Conservation (phyloP, 1,140 invertebrate genomes). For the Sarcophaga bullata region DNA sequence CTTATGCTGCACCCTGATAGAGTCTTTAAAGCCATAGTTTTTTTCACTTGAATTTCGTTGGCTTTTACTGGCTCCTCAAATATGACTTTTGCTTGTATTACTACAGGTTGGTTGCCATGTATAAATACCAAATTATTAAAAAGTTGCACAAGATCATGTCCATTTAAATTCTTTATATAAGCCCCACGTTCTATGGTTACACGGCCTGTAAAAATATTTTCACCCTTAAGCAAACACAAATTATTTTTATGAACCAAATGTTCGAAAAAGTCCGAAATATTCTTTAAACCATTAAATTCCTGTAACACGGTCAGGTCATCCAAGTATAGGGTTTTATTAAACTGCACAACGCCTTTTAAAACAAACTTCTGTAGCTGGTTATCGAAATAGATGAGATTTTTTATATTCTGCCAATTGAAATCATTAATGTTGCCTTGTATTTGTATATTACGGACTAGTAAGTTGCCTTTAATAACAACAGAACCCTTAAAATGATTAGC, state of each 20-base stretch:
- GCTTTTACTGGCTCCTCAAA: conserved; percentile 48
- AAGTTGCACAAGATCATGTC: conserved; percentile 37
- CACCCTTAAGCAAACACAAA: conserved; percentile 34
- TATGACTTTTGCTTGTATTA: conserved; percentile 47
- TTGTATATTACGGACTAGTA: conserved; percentile 47
- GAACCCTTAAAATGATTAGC: conserved; percentile 47
- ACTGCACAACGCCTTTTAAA: conserved; percentile 43
- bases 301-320: conserved; percentile 51
- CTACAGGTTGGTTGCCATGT: conserved; percentile 25
- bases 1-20: conserved; percentile 52
- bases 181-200: conserved; percentile 50
- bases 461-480: conserved; percentile 48
- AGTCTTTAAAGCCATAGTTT: conserved; percentile 42
- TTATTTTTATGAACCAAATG: conserved; percentile 52
- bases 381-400: conserved; percentile 48
- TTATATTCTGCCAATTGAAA: conserved; percentile 30
- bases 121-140: conserved; percentile 47
- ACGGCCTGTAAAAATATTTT: conserved; percentile 55
- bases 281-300: conserved; percentile 33
- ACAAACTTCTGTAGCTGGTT: conserved; percentile 44
- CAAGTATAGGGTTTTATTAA: conserved; percentile 36
- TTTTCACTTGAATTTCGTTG: conserved; percentile 30
- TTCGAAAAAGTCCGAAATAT: conserved; percentile 49
- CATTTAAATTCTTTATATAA: conserved; percentile 49
- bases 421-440: conserved; percentile 48